Percentiles rank a stretch among this genome's conserved stretches.
Evolutionary conservation across 2,113 vertebrate species (phyloP).

Genomic region (Ranitomeya imitator): DNA sequence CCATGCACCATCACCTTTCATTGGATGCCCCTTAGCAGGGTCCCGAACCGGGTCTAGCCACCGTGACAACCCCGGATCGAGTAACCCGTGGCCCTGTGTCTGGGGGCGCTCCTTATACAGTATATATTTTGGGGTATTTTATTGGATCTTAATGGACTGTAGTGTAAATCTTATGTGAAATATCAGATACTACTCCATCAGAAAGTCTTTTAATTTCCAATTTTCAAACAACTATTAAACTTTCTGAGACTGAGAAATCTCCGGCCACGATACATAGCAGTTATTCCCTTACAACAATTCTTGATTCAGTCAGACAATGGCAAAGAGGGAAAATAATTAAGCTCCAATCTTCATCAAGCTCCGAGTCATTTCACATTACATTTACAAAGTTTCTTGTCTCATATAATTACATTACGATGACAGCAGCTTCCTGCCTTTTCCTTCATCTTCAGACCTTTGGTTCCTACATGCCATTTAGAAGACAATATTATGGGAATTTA

Average conservation of each 20-base stretch:
- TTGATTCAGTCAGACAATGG: background rate
- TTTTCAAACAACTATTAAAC: no score
- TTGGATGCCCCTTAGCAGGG: no score
- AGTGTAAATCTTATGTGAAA: no score
- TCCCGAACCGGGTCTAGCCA: no score
- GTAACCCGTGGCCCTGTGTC: no score
- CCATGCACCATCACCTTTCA: no score
- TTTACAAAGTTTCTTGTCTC: background rate
- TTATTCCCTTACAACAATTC: background rate
- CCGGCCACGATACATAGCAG: background rate
- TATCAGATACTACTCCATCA: no score
- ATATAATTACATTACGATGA: slow-evolving; percentile 7
- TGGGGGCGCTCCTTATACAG: no score
- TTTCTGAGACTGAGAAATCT: background rate
- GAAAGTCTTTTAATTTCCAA: no score
- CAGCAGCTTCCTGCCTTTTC: background rate
- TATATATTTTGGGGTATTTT: no score
- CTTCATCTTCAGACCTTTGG: background rate
- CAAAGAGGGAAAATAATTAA: background rate
- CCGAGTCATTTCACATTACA: background rate
- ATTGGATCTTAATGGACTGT: no score
- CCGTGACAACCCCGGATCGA: no score
- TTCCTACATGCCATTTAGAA: background rate
- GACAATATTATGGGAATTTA: background rate
- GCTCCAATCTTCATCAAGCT: background rate